A percentile compares a stretch with the other conserved stretches of the same genome.
Conservation (phyloP, 35 echinoderm and acorn worm genomes). For the Chiridota heheva region DNA sequence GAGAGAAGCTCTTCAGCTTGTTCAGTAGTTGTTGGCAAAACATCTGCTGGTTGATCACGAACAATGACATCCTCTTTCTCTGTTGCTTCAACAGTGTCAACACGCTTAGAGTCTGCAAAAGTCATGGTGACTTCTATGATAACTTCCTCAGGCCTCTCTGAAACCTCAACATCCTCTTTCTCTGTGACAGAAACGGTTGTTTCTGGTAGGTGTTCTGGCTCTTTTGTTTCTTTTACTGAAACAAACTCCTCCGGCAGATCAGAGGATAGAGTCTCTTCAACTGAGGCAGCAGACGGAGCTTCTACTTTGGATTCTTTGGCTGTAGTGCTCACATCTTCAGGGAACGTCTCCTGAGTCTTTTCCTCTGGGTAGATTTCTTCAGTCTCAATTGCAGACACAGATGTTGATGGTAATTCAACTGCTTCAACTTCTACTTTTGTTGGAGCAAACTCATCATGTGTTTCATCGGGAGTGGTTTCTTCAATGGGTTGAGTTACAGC, state of each 20-base stretch:
- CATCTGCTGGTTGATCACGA: conserved; percentile 7
- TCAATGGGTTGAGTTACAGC: background rate
- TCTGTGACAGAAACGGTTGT: background rate
- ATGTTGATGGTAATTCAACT: conserved; percentile 5
- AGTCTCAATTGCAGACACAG: conserved; percentile 14
- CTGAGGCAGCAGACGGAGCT: conserved; percentile 13
- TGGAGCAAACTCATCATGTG: background rate
- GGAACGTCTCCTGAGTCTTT: conserved; percentile 2
- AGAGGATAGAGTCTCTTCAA: background rate
- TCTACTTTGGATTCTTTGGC: conserved; percentile 9
- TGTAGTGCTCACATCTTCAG: background rate
- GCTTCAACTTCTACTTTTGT: background rate
- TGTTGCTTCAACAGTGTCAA: background rate
- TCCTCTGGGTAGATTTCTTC: conserved; percentile 40
- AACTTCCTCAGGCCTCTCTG: background rate
- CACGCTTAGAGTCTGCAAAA: too few relatives aligned
- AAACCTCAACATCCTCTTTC: background rate
- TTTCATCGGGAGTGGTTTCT: conserved; percentile 7
- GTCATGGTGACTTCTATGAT: background rate
- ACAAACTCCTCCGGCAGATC: conserved; percentile 30
- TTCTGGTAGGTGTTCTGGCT: background rate
- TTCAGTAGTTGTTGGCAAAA: background rate
- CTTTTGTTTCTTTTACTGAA: background rate
- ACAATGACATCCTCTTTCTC: background rate
- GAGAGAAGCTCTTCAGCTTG: background rate